A percentile compares a stretch with the other conserved stretches of the same genome.
phyloP scores from a whole-genome alignment of 2,888 invertebrate genomes.

The Ophion costatus region DNA sequence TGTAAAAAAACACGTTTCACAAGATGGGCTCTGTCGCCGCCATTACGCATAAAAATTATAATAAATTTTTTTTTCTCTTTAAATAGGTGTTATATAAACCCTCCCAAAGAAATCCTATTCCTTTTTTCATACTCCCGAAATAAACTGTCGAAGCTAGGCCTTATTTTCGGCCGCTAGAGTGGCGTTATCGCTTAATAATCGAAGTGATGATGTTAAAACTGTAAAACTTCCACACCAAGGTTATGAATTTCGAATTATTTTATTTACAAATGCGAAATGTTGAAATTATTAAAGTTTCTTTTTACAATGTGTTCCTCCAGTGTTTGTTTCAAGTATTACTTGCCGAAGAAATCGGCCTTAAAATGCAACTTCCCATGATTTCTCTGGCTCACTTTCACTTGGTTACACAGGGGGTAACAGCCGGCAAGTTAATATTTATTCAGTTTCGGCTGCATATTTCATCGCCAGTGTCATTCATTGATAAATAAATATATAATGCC shows the following conservation, averaged over 20 bases:
- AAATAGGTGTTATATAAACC: too few species aligned
- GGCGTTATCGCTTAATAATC: too few species aligned
- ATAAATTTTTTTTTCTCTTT: too few species aligned
- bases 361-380: background rate
- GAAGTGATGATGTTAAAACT: background rate
- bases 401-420: background rate
- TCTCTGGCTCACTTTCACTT: background rate
- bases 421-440: background rate
- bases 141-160: too few species aligned
- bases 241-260: background rate
- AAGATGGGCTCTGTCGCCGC: too few species aligned
- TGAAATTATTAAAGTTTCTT: background rate
- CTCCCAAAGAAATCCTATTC: too few species aligned
- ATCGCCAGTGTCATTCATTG: background rate
- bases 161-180: too few species aligned
- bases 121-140: too few species aligned
- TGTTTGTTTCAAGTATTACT: background rate
- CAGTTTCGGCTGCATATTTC: background rate
- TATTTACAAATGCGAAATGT: background rate
- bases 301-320: background rate
- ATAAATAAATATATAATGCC: background rate
- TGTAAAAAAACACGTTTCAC: too few species aligned
- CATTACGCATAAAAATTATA: too few species aligned
- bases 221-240: background rate
- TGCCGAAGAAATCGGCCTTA: background rate